phyloP scores from a whole-genome alignment of 2,113 vertebrate genomes.

The Otocyon megalotis region DNA sequence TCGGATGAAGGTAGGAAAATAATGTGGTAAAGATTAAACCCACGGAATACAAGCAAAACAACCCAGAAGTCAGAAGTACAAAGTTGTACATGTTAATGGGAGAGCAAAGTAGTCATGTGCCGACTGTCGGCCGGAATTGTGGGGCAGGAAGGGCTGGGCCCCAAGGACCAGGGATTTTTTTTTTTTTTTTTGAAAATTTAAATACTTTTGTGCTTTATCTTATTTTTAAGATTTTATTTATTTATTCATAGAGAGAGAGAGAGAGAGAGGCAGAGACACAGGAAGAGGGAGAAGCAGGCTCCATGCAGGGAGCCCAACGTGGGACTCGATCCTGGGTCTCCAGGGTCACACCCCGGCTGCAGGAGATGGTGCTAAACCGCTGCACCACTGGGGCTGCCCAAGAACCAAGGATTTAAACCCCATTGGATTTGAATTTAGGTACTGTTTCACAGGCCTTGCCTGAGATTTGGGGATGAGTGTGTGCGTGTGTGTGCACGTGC shows the following conservation, averaged over 20 bases:
- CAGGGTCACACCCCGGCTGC: too few relatives aligned
- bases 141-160: neutral
- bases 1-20: neutral
- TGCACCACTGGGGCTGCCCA: too few relatives aligned
- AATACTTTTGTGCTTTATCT: too few relatives aligned
- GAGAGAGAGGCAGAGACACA: too few relatives aligned
- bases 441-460: neutral
- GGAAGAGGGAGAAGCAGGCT: too few relatives aligned
- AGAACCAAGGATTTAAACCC: neutral
- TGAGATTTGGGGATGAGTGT: neutral
- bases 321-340: too few relatives aligned
- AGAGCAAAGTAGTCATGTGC: neutral
- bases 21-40: neutral
- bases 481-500: neutral
- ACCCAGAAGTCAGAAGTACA: neutral
- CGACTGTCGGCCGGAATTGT: too few relatives aligned
- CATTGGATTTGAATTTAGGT: neutral
- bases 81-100: neutral
- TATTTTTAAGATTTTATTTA: too few relatives aligned
- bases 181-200: too few relatives aligned
- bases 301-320: too few relatives aligned
- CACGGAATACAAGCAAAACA: neutral
- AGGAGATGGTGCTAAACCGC: too few relatives aligned
- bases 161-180: neutral
- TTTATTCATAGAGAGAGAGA: too few relatives aligned